Evolutionary conservation across 2,888 invertebrate genomes (phyloP).

Genomic region (Andrena haemorrhoa): DNA sequence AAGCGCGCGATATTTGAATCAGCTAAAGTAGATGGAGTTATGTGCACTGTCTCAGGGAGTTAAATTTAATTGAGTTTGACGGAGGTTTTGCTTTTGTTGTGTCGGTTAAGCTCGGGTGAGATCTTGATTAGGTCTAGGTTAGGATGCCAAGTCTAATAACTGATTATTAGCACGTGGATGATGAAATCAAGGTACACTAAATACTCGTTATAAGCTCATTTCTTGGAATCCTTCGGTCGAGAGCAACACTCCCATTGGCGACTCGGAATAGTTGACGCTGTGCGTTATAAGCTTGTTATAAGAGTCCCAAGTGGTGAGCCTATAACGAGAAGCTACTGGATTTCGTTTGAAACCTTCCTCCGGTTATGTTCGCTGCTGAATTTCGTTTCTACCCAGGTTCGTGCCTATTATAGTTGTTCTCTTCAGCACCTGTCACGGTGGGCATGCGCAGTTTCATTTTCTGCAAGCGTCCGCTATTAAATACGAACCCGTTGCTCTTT

Average conservation of each 20-base stretch:
- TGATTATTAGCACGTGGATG: too few relatives aligned
- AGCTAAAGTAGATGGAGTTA: not conserved
- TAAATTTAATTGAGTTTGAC: not conserved
- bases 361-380: constrained; percentile 11
- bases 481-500: not conserved
- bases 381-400: not conserved
- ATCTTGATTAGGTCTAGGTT: not conserved
- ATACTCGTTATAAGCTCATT: too few relatives aligned
- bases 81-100: not conserved
- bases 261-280: too few relatives aligned
- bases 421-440: not conserved
- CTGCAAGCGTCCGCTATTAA: not conserved
- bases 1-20: not conserved
- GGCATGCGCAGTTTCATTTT: constrained; percentile 34
- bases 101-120: not conserved
- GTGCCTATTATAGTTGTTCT: not conserved
- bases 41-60: not conserved
- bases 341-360: constrained; percentile 17
- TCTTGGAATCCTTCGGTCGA: too few relatives aligned
- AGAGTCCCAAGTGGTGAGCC: too few relatives aligned
- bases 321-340: not conserved
- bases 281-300: too few relatives aligned
- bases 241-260: too few relatives aligned
- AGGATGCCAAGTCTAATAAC: not conserved
- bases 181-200: too few relatives aligned